Evolutionary conservation across 2,888 invertebrate genomes (phyloP).

Genomic region (Nemotelus pantherinus): DNA sequence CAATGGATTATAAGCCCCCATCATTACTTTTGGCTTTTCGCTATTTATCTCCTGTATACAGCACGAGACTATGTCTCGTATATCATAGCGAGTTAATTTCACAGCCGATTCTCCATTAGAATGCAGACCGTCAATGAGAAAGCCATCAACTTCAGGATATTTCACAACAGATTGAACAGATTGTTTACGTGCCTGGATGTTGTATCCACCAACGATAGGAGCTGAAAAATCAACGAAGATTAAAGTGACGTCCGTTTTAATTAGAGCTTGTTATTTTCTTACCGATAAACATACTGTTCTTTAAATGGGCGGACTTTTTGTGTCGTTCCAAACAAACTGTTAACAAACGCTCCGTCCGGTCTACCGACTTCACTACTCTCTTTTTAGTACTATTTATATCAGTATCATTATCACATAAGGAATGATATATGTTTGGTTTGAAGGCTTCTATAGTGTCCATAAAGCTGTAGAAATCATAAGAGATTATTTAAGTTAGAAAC

Average conservation of each 20-base stretch:
- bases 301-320: conserved; percentile 66
- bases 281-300: conserved; percentile 67
- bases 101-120: conserved; percentile 72
- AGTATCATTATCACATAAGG: conserved; percentile 76
- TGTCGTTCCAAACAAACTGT: conserved; percentile 75
- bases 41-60: conserved; percentile 65
- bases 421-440: conserved; percentile 83
- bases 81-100: conserved; percentile 67
- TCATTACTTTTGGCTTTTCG: conserved; percentile 74
- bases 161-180: conserved; percentile 71
- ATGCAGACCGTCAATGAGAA: conserved; percentile 84
- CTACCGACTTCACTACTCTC: conserved; percentile 76
- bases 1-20: conserved; percentile 83
- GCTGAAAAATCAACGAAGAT: conserved; percentile 52
- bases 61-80: conserved; percentile 71
- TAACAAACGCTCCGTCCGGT: conserved; percentile 74
- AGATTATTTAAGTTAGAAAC: not conserved
- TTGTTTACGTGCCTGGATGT: conserved; percentile 71
- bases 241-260: not conserved
- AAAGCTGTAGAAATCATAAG: conserved; percentile 66
- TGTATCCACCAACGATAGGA: conserved; percentile 73
- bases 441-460: conserved; percentile 81
- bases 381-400: conserved; percentile 73
- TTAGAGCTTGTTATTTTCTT: conserved; percentile 42
- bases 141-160: conserved; percentile 72